Evolutionary conservation across 2,888 invertebrate genomes (phyloP).

Genomic region (Philopedon plagiatum): DNA sequence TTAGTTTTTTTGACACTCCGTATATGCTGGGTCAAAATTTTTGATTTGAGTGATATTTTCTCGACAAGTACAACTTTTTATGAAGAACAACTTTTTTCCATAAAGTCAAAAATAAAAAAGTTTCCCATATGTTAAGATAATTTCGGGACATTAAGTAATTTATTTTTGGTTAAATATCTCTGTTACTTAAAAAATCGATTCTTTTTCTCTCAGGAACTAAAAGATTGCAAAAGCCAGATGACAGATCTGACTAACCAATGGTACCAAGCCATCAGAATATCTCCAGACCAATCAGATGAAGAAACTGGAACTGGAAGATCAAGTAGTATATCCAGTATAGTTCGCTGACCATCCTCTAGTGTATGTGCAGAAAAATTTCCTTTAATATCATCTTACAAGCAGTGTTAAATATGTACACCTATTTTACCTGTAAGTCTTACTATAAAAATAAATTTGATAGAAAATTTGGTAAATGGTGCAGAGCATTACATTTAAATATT

Average conservation of each 20-base stretch:
- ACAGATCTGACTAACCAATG: slow-evolving; percentile 96
- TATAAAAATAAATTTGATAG: not conserved
- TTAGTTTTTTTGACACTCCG: too few species aligned
- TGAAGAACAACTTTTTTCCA: too few species aligned
- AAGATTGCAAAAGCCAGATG: slow-evolving; percentile 97
- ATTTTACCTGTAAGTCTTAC: not conserved
- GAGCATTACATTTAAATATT: not conserved
- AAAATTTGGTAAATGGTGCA: not conserved
- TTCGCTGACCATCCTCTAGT: slow-evolving; percentile 63
- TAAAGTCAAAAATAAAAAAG: too few species aligned
- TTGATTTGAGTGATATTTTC: too few species aligned
- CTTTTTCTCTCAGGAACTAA: slow-evolving; percentile 82
- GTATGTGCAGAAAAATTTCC: slow-evolving; percentile 14
- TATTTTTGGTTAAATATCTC: too few species aligned
- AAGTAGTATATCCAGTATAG: slow-evolving; percentile 69
- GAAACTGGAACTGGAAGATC: slow-evolving; percentile 71
- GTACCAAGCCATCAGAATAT: slow-evolving; percentile 95
- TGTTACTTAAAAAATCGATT: too few species aligned
- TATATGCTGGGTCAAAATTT: too few species aligned
- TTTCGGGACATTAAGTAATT: too few species aligned
- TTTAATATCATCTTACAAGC: slow-evolving; percentile 19
- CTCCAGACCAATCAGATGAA: slow-evolving; percentile 89
- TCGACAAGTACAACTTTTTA: too few species aligned
- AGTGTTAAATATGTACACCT: slow-evolving; percentile 13
- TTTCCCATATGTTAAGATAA: too few species aligned